These are phyloP conservation scores for Pseudomugil tenellus DNA, from an alignment of 2,797 vertebrate genomes.

Conservation along the genomic window DNA sequence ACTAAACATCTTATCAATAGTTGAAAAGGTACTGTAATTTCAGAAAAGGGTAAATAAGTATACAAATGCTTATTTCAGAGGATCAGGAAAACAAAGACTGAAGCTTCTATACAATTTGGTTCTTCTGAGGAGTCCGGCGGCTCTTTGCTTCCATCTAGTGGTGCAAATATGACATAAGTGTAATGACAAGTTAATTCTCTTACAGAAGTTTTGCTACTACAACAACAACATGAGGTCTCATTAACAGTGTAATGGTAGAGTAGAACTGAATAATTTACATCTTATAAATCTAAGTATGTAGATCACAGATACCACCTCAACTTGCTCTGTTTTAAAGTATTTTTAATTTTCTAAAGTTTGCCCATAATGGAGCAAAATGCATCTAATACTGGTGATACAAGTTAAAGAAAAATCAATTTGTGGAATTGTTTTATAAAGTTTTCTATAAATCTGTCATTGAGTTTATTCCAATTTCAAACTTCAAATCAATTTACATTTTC, in stretches of 20 bases:
- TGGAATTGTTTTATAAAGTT: too few relatives aligned
- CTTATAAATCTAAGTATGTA: not conserved
- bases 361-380: not conserved
- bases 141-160: constrained; percentile 50
- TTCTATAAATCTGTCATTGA: not conserved
- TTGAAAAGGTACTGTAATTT: not conserved
- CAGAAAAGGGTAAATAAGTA: not conserved
- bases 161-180: constrained; percentile 9
- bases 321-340: not conserved
- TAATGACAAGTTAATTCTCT: constrained; percentile 5
- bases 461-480: not conserved
- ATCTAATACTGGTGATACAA: not conserved
- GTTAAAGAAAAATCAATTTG: not conserved
- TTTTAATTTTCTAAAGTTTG: not conserved
- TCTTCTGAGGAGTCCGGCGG: not conserved
- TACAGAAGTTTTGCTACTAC: too few relatives aligned
- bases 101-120: not conserved
- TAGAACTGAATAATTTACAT: not conserved
- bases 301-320: not conserved
- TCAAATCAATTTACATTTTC: too few relatives aligned
- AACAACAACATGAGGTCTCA: not conserved
- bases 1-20: not conserved
- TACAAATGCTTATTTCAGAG: not conserved
- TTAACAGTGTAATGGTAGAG: not conserved
- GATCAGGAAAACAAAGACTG: not conserved